phyloP scores from a whole-genome alignment of 2,888 invertebrate genomes.

The Reticulitermes lucifugus region DNA sequence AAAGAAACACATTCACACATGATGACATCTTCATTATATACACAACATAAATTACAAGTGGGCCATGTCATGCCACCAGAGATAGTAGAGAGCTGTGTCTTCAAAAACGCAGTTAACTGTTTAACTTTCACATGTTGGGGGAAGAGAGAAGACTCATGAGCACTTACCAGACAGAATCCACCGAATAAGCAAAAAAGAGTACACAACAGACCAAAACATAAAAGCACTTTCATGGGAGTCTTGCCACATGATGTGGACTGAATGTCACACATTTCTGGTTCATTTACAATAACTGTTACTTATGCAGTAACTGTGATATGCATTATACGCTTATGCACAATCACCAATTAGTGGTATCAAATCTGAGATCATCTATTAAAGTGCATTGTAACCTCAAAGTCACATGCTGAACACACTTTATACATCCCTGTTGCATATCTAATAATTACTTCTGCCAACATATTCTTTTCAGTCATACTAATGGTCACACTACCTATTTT shows the following conservation, averaged over 20 bases:
- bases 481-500: too few species aligned
- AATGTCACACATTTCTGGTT: neutral
- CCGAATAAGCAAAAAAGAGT: slow-evolving; percentile 9
- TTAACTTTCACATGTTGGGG: slow-evolving; percentile 14
- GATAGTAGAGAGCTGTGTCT: neutral
- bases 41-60: neutral
- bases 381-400: too few species aligned
- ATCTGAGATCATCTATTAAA: neutral
- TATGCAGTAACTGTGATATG: neutral
- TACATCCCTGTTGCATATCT: too few species aligned
- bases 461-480: too few species aligned
- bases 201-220: slow-evolving; percentile 20
- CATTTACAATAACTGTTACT: neutral
- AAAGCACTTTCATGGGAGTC: neutral
- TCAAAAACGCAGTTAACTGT: neutral
- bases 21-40: neutral
- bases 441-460: too few species aligned
- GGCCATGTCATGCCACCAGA: neutral
- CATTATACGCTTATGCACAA: neutral
- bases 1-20: neutral
- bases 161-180: slow-evolving; percentile 23
- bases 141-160: slow-evolving; percentile 16
- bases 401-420: too few species aligned
- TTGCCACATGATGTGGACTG: neutral
- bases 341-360: neutral